Conservation (phyloP, 1,140 invertebrate genomes). For the Drosophila oshimai region DNA sequence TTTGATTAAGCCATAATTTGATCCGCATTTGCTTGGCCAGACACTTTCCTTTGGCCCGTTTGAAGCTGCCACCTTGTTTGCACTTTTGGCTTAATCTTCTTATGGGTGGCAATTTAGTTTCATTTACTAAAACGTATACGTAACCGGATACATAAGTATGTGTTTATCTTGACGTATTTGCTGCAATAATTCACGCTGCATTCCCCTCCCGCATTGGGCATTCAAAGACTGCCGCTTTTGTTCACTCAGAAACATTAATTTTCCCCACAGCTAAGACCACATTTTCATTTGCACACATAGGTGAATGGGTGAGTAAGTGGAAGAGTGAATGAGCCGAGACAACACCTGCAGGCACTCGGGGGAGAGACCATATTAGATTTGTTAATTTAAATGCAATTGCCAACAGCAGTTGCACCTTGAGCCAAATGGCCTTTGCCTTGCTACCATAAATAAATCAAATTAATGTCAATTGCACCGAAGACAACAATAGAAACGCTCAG, state of each 20-base stretch:
- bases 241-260: slow-evolving; percentile 41
- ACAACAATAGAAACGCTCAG: slow-evolving; percentile 8
- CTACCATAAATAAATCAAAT: slow-evolving; percentile 70
- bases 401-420: slow-evolving; percentile 47
- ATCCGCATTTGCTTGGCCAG: not conserved
- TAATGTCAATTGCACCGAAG: slow-evolving; percentile 68
- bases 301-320: not conserved
- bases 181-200: slow-evolving; percentile 20
- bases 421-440: slow-evolving; percentile 41
- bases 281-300: slow-evolving; percentile 47
- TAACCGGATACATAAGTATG: not conserved
- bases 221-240: slow-evolving; percentile 13
- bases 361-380: slow-evolving; percentile 66
- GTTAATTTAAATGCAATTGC: slow-evolving; percentile 65
- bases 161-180: slow-evolving; percentile 10
- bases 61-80: slow-evolving; percentile 12
- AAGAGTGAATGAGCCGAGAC: not conserved
- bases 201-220: not conserved
- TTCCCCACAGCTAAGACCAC: slow-evolving; percentile 43
- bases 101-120: not conserved
- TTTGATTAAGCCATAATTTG: not conserved
- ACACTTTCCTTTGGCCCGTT: slow-evolving; percentile 11
- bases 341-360: not conserved
- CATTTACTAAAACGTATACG: not conserved
- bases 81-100: slow-evolving; percentile 20